Evolutionary conservation across 2,113 vertebrate species (phyloP).

Genomic region (Forbesichthys papilliferus): DNA sequence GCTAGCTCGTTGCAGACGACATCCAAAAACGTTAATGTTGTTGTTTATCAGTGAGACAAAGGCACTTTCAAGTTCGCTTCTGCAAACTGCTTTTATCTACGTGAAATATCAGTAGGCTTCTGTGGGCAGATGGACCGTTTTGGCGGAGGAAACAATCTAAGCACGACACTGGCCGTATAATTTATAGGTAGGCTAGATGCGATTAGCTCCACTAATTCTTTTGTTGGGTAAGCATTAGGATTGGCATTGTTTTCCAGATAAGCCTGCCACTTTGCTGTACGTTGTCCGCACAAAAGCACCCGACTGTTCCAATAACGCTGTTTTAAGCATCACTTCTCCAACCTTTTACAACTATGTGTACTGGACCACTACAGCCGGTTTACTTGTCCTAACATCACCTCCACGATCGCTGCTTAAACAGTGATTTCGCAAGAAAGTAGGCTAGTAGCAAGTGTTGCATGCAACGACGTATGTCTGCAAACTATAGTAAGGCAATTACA

Average conservation of each 20-base stretch:
- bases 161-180: constrained; percentile 4
- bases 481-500: constrained; percentile 5
- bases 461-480: constrained; percentile 19
- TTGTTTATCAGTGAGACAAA: too few species aligned
- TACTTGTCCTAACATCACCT: constrained; percentile 75
- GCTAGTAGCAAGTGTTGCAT: constrained; percentile 57
- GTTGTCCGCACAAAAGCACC: constrained; percentile 37
- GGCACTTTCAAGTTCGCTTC: too few species aligned
- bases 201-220: constrained; percentile 70
- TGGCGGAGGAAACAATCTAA: too few species aligned
- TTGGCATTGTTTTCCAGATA: constrained; percentile 57
- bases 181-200: constrained; percentile 44
- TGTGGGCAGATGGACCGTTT: too few species aligned
- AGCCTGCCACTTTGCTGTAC: constrained; percentile 53
- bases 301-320: background rate
- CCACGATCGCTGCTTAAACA: constrained; percentile 20
- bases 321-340: background rate
- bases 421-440: constrained; percentile 32
- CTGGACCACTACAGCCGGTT: constrained; percentile 43
- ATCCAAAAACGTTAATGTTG: too few species aligned
- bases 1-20: too few species aligned
- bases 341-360: constrained; percentile 54
- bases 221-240: constrained; percentile 64
- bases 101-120: too few species aligned
- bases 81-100: too few species aligned